Percentiles rank a stretch among this genome's conserved stretches.
phyloP scores from a whole-genome alignment of 2,888 invertebrate species.

The Pristionchus maxplancki region DNA sequence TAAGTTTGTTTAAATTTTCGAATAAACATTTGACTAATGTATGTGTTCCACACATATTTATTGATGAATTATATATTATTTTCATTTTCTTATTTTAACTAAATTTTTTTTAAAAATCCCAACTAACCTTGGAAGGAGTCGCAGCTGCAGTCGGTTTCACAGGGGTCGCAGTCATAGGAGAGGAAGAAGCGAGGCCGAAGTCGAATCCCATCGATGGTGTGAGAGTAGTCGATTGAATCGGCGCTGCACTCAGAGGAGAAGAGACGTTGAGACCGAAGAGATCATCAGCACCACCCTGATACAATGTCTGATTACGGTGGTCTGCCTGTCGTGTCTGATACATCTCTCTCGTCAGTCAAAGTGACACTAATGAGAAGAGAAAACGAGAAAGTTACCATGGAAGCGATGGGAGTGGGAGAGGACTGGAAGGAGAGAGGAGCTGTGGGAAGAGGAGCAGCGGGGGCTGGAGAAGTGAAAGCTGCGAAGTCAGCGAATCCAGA shows the following conservation, averaged over 20 bases:
- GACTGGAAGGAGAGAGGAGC: constrained; percentile 24
- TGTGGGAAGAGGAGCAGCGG: not conserved
- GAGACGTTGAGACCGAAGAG: constrained; percentile 40
- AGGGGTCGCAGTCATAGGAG: not conserved
- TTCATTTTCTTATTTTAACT: no score
- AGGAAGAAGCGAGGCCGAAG: not conserved
- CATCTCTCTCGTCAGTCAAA: not conserved
- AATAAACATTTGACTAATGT: no score
- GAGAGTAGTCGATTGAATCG: not conserved
- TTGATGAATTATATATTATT: no score
- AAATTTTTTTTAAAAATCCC: not conserved
- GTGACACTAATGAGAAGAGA: not conserved
- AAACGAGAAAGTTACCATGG: constrained; percentile 5
- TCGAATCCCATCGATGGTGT: constrained; percentile 41
- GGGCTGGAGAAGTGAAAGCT: constrained; percentile 30
- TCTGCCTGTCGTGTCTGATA: not conserved
- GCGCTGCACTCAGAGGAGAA: constrained; percentile 19
- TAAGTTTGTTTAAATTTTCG: no score
- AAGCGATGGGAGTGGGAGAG: constrained; percentile 16
- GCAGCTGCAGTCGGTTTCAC: not conserved
- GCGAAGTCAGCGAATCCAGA: constrained; percentile 42
- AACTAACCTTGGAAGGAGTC: constrained; percentile 38
- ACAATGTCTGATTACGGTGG: not conserved
- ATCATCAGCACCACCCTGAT: constrained; percentile 18
- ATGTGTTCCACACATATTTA: no score